Conservation (phyloP, 1,140 invertebrate genomes). For the Meloidogyne hapla region DNA sequence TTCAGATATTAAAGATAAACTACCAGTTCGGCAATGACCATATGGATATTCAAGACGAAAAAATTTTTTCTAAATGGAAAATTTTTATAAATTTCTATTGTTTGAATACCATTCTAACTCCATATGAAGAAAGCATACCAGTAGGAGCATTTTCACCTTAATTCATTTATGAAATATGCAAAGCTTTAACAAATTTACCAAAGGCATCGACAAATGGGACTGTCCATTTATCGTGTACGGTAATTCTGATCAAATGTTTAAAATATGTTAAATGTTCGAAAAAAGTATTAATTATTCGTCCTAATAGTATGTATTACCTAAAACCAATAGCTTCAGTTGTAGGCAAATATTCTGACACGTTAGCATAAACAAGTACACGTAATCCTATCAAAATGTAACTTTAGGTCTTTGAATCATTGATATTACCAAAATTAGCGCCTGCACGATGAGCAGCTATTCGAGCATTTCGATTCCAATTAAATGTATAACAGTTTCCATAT, state of each 20-base stretch:
- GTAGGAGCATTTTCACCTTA: slow-evolving; percentile 54
- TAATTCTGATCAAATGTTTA: slow-evolving; percentile 40
- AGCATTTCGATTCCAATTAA: slow-evolving; percentile 57
- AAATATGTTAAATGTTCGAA: not conserved
- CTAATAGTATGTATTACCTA: not conserved
- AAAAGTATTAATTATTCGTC: no score
- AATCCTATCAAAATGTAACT: slow-evolving; percentile 35
- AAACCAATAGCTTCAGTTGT: slow-evolving; percentile 63
- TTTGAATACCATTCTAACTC: slow-evolving; percentile 56
- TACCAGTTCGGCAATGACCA: slow-evolving; percentile 56
- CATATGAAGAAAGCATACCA: slow-evolving; percentile 62
- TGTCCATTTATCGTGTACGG: slow-evolving; percentile 62
- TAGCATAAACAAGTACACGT: slow-evolving; percentile 61
- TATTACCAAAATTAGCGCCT: slow-evolving; percentile 62
- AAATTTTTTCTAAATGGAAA: slow-evolving; percentile 57
- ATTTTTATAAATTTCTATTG: not conserved
- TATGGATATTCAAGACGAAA: slow-evolving; percentile 53
- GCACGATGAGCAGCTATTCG: slow-evolving; percentile 56
- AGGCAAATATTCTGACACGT: slow-evolving; percentile 60
- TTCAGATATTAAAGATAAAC: slow-evolving; percentile 30
- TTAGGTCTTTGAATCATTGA: not conserved
- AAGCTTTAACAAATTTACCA: slow-evolving; percentile 37
- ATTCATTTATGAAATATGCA: no score
- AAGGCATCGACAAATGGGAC: slow-evolving; percentile 63
- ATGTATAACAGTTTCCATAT: slow-evolving; percentile 63